These are phyloP conservation scores for Cyphomyrus plagiostoma DNA, from an alignment of 2,113 vertebrate genomes.

Conservation along the genomic window DNA sequence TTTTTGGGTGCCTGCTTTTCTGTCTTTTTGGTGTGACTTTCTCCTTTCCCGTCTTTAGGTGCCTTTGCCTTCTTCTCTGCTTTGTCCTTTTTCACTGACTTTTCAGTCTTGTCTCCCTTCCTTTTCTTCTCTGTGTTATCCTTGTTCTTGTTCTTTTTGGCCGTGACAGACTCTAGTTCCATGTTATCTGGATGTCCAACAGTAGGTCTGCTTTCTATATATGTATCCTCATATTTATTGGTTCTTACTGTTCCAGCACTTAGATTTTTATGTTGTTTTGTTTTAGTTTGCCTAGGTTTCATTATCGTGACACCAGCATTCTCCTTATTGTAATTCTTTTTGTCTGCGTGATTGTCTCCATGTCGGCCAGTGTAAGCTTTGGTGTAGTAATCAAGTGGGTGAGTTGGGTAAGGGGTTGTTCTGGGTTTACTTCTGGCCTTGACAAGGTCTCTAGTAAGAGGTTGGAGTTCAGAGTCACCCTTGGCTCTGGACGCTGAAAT, in stretches of 20 bases:
- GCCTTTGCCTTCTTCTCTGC: constrained; percentile 63
- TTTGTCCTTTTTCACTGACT: constrained; percentile 65
- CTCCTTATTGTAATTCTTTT: constrained; percentile 51
- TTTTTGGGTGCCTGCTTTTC: constrained; percentile 54
- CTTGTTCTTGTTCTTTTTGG: constrained; percentile 59
- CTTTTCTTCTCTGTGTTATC: constrained; percentile 60
- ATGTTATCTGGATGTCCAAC: constrained; percentile 50
- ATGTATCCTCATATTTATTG: constrained; percentile 66
- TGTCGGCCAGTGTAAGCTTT: constrained; percentile 47
- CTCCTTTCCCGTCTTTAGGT: constrained; percentile 53
- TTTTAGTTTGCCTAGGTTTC: constrained; percentile 57
- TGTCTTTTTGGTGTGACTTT: constrained; percentile 58
- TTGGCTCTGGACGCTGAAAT: constrained; percentile 27
- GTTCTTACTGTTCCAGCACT: constrained; percentile 61
- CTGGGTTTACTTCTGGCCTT: constrained; percentile 46
- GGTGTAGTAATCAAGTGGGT: constrained; percentile 41
- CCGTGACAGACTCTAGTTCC: constrained; percentile 36
- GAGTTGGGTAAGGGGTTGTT: constrained; percentile 35
- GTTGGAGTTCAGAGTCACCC: constrained; percentile 46
- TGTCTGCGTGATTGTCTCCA: constrained; percentile 64
- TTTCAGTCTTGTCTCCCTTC: constrained; percentile 59
- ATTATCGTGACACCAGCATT: constrained; percentile 47
- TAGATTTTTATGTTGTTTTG: constrained; percentile 59
- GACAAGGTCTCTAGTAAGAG: constrained; percentile 43
- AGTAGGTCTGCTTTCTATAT: constrained; percentile 41